Evolutionary conservation across 2,113 vertebrate genomes (phyloP).

Genomic region (Emydura subglobosa): DNA sequence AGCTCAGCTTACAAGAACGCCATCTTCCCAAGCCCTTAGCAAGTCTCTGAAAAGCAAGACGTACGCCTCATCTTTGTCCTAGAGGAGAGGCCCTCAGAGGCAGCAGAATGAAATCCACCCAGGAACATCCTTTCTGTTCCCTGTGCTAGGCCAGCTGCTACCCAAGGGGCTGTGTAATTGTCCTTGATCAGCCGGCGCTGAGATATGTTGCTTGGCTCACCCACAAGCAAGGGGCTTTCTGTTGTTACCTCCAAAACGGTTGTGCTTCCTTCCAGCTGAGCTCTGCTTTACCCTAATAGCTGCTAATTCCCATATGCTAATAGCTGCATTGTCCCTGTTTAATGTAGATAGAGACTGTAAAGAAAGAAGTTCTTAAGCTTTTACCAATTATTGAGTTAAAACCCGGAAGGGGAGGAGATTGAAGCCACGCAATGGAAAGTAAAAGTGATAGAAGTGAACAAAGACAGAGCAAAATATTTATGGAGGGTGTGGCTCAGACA

Average conservation of each 20-base stretch:
- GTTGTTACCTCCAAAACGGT: background rate
- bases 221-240: background rate
- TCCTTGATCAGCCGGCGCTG: background rate
- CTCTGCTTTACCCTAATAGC: background rate
- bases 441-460: background rate
- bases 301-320: background rate
- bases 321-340: background rate
- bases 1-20: background rate
- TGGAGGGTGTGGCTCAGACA: background rate
- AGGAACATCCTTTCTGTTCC: background rate
- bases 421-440: background rate
- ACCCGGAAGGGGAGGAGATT: background rate
- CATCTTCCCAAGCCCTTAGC: rapidly evolving
- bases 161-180: background rate
- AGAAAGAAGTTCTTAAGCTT: background rate
- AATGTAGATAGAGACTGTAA: background rate
- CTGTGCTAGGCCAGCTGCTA: background rate
- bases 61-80: background rate
- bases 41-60: rapidly evolving
- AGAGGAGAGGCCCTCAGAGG: background rate
- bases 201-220: background rate
- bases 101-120: background rate
- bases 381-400: background rate
- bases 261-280: background rate
- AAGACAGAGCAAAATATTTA: background rate